Conservation (phyloP, 1,140 invertebrate genomes). For the Probaryconus sp. region DNA sequence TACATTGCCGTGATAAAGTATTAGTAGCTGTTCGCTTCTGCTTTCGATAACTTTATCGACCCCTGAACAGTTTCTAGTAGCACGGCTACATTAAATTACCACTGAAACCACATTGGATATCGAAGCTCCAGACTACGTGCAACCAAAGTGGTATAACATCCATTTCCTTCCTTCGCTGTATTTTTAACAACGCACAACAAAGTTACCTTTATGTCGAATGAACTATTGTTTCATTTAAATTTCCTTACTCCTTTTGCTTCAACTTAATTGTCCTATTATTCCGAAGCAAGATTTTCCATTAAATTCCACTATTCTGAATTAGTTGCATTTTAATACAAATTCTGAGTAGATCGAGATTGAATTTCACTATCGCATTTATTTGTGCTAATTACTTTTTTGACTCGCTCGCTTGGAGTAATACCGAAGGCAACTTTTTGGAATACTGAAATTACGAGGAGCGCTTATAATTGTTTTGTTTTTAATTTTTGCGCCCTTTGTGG, state of each 20-base stretch:
- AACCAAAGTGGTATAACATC: constrained; percentile 18
- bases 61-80: constrained; percentile 29
- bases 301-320: too few species aligned
- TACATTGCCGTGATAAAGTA: constrained; percentile 46
- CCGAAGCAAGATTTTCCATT: constrained; percentile 2
- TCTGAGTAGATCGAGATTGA: too few species aligned
- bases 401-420: too few species aligned
- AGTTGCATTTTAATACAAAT: too few species aligned
- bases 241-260: not conserved
- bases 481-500: too few species aligned
- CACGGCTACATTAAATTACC: constrained; percentile 42
- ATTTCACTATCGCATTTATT: too few species aligned
- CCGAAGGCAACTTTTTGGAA: too few species aligned
- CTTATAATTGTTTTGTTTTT: too few species aligned
- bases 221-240: constrained; percentile 41
- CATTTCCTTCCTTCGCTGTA: constrained; percentile 14
- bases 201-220: constrained; percentile 18
- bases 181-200: constrained; percentile 32
- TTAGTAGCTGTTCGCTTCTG: constrained; percentile 49
- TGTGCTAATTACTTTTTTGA: too few species aligned
- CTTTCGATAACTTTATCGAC: constrained; percentile 50
- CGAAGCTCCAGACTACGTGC: constrained; percentile 26
- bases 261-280: constrained; percentile 22
- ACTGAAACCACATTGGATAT: constrained; percentile 29
- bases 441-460: too few species aligned